These are phyloP conservation scores for Pantala flavescens DNA, from an alignment of 1,140 invertebrate species.

Conservation along the genomic window DNA sequence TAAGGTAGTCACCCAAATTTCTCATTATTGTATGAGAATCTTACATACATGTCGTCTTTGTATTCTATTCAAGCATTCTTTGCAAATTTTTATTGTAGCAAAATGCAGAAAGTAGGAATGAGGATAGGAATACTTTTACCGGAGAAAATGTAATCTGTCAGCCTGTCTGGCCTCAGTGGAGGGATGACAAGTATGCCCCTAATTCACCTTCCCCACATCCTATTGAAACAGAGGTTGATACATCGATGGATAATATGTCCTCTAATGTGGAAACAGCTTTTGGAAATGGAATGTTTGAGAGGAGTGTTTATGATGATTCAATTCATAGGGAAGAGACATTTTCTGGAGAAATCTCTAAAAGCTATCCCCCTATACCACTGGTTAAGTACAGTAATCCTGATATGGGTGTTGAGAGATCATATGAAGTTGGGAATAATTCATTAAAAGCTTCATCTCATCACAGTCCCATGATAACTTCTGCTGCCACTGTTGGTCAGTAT, in stretches of 20 bases:
- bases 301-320: neutral
- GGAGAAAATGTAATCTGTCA: neutral
- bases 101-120: neutral
- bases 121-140: neutral
- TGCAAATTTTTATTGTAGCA: neutral
- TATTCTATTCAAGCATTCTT: too few relatives aligned
- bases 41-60: too few relatives aligned
- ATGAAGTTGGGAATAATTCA: neutral
- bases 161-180: neutral
- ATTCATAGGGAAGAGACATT: neutral
- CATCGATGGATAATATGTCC: neutral
- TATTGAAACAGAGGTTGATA: neutral
- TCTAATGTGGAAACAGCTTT: neutral
- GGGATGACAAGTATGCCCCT: neutral
- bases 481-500: neutral
- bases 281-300: neutral
- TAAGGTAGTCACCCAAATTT: too few relatives aligned
- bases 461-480: neutral
- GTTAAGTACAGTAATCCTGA: neutral
- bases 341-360: neutral
- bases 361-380: neutral
- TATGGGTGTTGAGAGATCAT: neutral
- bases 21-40: too few relatives aligned
- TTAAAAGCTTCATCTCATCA: neutral
- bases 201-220: neutral